Evolutionary conservation across 2,888 invertebrate species (phyloP).

Genomic region (Acleris laterana): DNA sequence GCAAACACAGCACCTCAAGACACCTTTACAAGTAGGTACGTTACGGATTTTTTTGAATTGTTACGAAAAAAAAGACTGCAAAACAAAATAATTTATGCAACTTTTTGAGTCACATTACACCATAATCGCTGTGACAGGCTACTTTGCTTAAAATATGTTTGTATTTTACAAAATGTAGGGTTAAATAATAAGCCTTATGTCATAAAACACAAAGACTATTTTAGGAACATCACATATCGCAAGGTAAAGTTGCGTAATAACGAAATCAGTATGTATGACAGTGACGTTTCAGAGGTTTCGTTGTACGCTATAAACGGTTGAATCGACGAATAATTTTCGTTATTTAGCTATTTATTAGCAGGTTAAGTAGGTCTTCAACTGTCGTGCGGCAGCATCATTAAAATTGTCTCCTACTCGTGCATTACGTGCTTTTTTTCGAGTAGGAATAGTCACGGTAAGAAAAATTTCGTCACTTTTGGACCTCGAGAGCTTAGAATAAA

Average conservation of each 20-base stretch:
- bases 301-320: slow-evolving; percentile 10
- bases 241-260: not conserved
- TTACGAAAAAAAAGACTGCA: slow-evolving; percentile 13
- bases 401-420: too few species aligned
- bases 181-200: not conserved
- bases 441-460: too few species aligned
- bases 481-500: too few species aligned
- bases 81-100: slow-evolving; percentile 31
- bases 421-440: too few species aligned
- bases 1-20: not conserved
- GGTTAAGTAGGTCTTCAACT: too few species aligned
- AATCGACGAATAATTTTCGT: not conserved
- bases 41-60: slow-evolving; percentile 13
- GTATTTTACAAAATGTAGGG: not conserved
- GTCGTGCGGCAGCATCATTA: too few species aligned
- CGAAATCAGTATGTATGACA: slow-evolving; percentile 8
- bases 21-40: not conserved
- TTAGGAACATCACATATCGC: not conserved
- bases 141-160: not conserved
- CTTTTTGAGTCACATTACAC: slow-evolving; percentile 30
- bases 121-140: not conserved
- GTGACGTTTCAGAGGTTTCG: slow-evolving; percentile 13
- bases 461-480: too few species aligned
- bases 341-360: not conserved
- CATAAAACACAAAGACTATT: not conserved